phyloP scores from a whole-genome alignment of 2,888 invertebrate genomes.

The Nomada lathburiana region DNA sequence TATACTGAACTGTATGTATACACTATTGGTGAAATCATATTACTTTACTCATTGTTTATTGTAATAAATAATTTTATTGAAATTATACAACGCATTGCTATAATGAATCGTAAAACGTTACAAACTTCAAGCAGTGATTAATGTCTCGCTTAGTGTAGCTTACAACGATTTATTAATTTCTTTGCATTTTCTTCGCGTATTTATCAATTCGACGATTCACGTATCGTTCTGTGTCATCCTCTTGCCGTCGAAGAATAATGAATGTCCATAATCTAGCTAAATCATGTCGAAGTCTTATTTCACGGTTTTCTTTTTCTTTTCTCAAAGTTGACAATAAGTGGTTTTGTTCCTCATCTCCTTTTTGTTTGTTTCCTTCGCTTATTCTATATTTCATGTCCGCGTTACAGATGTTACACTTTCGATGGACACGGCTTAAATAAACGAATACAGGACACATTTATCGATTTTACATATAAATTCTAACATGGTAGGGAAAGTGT shows the following conservation, averaged over 20 bases:
- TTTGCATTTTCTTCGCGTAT: constrained; percentile 54
- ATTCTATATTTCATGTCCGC: constrained; percentile 31
- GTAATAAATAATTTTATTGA: constrained; percentile 83
- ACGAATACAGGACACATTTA: constrained; percentile 50
- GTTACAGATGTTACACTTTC: constrained; percentile 27
- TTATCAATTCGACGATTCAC: constrained; percentile 60
- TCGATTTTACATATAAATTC: constrained; percentile 35
- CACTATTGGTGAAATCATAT: too few species aligned
- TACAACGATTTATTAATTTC: constrained; percentile 72
- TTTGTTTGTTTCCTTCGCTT: constrained; percentile 21
- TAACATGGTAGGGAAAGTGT: constrained; percentile 24
- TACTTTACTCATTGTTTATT: constrained; percentile 56
- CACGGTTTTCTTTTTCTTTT: constrained; percentile 7
- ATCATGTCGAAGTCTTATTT: constrained; percentile 43
- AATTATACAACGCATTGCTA: constrained; percentile 82
- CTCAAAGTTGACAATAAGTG: constrained; percentile 28
- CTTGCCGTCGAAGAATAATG: constrained; percentile 45
- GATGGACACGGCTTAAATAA: constrained; percentile 36
- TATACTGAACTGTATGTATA: too few species aligned
- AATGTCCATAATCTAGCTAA: constrained; percentile 53
- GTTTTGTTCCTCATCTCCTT: constrained; percentile 18
- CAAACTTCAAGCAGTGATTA: constrained; percentile 81
- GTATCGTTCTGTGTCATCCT: constrained; percentile 30
- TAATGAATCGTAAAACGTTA: constrained; percentile 80
- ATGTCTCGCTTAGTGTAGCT: constrained; percentile 77